phyloP scores from a whole-genome alignment of 2,797 vertebrate species.

The Cynopterus sphinx region DNA sequence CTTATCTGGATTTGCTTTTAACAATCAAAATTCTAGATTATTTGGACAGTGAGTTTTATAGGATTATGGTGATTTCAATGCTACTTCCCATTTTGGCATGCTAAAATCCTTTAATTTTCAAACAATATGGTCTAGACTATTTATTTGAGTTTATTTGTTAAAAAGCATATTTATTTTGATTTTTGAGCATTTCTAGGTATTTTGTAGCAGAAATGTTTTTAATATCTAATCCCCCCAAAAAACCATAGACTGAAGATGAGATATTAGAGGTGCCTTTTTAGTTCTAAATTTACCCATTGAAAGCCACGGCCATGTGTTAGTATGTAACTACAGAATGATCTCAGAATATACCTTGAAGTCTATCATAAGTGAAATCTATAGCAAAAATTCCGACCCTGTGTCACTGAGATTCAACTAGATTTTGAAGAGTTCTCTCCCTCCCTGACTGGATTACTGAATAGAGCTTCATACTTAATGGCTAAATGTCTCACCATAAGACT shows the following conservation, averaged over 20 bases:
- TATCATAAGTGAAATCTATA: not conserved
- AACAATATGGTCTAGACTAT: not conserved
- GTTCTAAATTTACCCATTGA: not conserved
- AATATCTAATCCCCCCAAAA: not conserved
- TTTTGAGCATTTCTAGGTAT: not conserved
- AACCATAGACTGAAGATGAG: not conserved
- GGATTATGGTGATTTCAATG: not conserved
- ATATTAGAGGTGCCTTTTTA: not conserved
- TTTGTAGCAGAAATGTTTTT: not conserved
- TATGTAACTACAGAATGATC: not conserved
- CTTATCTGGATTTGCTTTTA: not conserved
- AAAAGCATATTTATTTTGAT: not conserved
- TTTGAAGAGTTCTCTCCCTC: not conserved
- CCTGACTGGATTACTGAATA: not conserved
- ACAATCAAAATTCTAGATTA: not conserved
- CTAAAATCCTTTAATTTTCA: not conserved
- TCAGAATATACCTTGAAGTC: not conserved
- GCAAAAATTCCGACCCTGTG: not conserved
- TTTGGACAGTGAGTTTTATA: not conserved
- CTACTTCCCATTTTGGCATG: not conserved
- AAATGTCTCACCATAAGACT: not conserved
- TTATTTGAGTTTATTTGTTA: not conserved
- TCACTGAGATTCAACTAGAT: not conserved
- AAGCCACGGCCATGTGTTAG: not conserved
- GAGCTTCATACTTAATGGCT: not conserved